phyloP scores from a whole-genome alignment of 1,140 invertebrate species.

The Nebria ingens region DNA sequence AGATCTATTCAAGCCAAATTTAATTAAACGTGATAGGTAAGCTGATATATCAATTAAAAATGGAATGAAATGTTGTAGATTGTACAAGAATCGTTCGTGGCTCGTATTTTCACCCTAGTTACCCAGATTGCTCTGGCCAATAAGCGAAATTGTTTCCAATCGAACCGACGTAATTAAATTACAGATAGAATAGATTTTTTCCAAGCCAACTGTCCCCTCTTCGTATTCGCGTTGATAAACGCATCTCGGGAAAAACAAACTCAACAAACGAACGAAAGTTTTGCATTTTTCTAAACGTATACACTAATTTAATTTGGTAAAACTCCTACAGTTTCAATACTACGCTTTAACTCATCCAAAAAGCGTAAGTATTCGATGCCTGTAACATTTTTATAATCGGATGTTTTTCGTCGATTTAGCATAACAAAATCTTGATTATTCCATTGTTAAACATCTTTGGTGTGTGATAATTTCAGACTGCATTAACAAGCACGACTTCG shows the following conservation, averaged over 20 bases:
- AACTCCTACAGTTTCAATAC: too few species aligned
- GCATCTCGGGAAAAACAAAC: constrained; percentile 1
- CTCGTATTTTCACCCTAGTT: constrained; percentile 8
- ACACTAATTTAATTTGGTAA: too few species aligned
- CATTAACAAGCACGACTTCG: too few species aligned
- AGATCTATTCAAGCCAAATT: neutral
- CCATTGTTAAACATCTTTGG: too few species aligned
- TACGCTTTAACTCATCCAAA: too few species aligned
- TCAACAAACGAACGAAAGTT: neutral
- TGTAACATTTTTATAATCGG: too few species aligned
- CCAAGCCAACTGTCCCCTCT: neutral
- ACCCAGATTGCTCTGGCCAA: constrained; percentile 4
- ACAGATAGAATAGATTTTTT: constrained; percentile 1
- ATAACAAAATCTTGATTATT: too few species aligned
- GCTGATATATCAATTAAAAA: constrained; percentile 7
- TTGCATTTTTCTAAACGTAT: too few species aligned
- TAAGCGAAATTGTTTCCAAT: constrained; percentile 8
- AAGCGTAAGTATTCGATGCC: too few species aligned
- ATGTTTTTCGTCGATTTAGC: too few species aligned
- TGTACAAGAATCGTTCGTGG: too few species aligned
- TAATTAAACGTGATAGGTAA: neutral
- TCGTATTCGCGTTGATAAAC: constrained; percentile 1
- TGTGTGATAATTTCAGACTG: too few species aligned
- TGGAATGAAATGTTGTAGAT: constrained; percentile 1
- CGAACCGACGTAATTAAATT: constrained; percentile 2